A percentile compares a stretch with the other conserved stretches of the same genome.
These are phyloP conservation scores for Zenarchopterus dispar DNA, from an alignment of 2,797 vertebrate species.

Conservation along the genomic window DNA sequence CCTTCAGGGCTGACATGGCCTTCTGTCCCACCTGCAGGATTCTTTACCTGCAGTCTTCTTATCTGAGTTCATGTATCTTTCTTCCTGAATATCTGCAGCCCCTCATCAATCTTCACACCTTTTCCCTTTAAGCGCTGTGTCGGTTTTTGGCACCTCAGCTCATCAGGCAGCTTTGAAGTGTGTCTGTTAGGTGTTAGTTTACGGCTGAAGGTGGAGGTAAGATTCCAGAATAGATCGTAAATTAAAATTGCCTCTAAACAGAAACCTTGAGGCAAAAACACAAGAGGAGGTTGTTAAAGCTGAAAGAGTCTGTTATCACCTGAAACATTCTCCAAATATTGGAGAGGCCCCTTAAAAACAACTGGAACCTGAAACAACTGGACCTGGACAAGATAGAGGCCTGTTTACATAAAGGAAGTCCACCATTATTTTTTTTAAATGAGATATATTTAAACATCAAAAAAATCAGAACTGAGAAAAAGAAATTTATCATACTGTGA, in stretches of 20 bases:
- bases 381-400: neutral
- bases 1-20: neutral
- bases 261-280: constrained; percentile 39
- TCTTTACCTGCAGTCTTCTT: neutral
- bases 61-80: neutral
- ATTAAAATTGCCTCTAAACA: constrained; percentile 20
- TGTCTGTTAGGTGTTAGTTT: constrained; percentile 43
- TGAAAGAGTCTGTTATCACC: constrained; percentile 48
- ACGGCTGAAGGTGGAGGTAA: constrained; percentile 41
- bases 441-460: neutral
- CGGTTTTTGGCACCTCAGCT: constrained; percentile 4
- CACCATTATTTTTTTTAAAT: neutral
- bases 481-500: too few relatives aligned
- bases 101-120: constrained; percentile 17
- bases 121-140: constrained; percentile 12
- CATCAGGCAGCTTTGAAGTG: constrained; percentile 14
- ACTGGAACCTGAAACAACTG: neutral
- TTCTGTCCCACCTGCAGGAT: constrained; percentile 14
- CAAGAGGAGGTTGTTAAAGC: constrained; percentile 31
- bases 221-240: constrained; percentile 56
- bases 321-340: constrained; percentile 55
- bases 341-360: constrained; percentile 9
- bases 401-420: neutral
- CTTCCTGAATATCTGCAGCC: neutral
- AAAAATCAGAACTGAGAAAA: too few relatives aligned